These are phyloP conservation scores for Pygoscelis antarcticus DNA, from an alignment of 2,113 vertebrate species.

Conservation along the genomic window DNA sequence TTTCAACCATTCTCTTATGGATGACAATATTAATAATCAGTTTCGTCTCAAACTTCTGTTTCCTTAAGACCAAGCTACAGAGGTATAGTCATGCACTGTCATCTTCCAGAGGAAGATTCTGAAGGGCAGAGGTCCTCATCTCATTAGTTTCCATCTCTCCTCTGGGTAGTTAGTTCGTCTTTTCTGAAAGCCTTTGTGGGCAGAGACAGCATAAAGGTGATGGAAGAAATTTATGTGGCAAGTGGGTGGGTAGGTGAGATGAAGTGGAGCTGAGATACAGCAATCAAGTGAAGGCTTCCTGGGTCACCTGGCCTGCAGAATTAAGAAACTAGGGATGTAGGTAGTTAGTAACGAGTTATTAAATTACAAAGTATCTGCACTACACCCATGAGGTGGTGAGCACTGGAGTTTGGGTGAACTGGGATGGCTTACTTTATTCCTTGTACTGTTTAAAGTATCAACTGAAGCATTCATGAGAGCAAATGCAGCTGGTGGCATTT, in stretches of 20 bases:
- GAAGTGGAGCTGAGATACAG: not conserved
- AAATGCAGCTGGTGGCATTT: constrained; percentile 14
- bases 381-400: not conserved
- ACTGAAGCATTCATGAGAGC: not conserved
- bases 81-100: not conserved
- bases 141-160: not conserved
- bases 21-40: not conserved
- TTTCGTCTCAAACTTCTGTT: not conserved
- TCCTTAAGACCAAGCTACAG: not conserved
- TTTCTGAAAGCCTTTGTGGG: not conserved
- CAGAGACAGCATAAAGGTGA: not conserved
- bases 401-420: not conserved
- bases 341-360: not conserved
- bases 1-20: not conserved
- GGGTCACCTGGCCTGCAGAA: not conserved
- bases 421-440: not conserved
- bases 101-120: not conserved
- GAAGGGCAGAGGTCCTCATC: not conserved
- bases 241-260: not conserved
- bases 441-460: not conserved
- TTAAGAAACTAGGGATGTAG: not conserved
- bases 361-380: not conserved
- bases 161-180: not conserved
- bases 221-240: not conserved
- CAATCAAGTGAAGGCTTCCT: not conserved